These are phyloP conservation scores for Erinaceus europaeus DNA, from an alignment of 2,113 vertebrate species.

Conservation along the genomic window DNA sequence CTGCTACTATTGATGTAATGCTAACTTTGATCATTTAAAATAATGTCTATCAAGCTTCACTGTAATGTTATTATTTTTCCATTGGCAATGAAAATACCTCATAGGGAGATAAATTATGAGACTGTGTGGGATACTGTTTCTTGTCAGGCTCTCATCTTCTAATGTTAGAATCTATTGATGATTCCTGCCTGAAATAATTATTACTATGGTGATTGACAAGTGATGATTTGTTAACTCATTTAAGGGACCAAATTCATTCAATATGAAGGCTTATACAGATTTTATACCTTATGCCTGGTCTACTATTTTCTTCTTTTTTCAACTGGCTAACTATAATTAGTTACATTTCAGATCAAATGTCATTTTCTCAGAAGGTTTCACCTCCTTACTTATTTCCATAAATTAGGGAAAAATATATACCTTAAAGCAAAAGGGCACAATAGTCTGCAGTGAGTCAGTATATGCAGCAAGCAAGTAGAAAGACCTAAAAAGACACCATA, in stretches of 20 bases:
- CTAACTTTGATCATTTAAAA: constrained; percentile 2
- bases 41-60: not conserved
- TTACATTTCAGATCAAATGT: not conserved
- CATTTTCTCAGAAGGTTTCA: not conserved
- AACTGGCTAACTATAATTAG: not conserved
- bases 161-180: constrained; percentile 12
- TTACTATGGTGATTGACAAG: constrained; percentile 2
- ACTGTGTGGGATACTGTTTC: not conserved
- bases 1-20: not conserved
- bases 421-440: too few species aligned
- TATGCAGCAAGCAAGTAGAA: too few species aligned
- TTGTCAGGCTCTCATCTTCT: constrained; percentile 21
- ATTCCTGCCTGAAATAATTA: not conserved
- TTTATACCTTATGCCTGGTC: not conserved
- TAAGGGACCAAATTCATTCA: not conserved
- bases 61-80: not conserved
- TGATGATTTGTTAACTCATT: not conserved
- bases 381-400: not conserved
- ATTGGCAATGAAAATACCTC: not conserved
- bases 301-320: not conserved
- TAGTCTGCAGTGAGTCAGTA: too few species aligned
- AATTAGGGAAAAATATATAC: too few species aligned
- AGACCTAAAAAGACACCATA: too few species aligned
- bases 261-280: not conserved
- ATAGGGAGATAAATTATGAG: not conserved